A percentile compares a stretch with the other conserved stretches of the same genome.
Evolutionary conservation across 2,888 invertebrate species (phyloP).

Genomic region (Eumerus sabulonum): DNA sequence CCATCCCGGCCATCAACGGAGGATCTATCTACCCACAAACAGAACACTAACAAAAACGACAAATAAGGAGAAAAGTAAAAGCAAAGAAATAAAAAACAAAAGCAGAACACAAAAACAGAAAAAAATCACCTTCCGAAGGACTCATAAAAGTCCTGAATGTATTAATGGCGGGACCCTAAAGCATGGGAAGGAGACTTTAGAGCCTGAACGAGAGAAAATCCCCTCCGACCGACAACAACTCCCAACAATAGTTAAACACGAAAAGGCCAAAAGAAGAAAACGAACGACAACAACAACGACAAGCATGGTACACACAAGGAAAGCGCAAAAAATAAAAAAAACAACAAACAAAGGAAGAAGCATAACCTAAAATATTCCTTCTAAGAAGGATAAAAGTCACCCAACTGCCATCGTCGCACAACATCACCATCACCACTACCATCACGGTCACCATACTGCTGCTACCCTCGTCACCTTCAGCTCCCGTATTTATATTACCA

Average conservation of each 20-base stretch:
- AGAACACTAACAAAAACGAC: conserved; percentile 2
- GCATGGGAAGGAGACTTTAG: conserved; percentile 45
- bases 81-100: conserved; percentile 1
- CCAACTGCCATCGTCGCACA: conserved; percentile 33
- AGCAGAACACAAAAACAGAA: conserved; percentile 3
- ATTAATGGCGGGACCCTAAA: conserved; percentile 65
- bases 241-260: conserved; percentile 64
- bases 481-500: conserved; percentile 68
- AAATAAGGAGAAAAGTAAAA: conserved; percentile 5
- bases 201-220: not conserved
- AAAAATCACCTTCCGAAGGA: conserved; percentile 59
- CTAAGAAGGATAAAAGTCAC: conserved; percentile 67
- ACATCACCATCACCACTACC: too few species aligned
- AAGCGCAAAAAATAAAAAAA: conserved; percentile 22
- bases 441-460: too few species aligned
- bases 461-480: conserved; percentile 40
- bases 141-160: conserved; percentile 68
- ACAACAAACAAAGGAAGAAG: conserved; percentile 52
- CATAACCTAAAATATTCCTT: conserved; percentile 67
- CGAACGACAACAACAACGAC: too few species aligned
- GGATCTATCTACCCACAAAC: not conserved
- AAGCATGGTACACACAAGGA: conserved; percentile 19
- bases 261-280: conserved; percentile 46
- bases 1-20: too few species aligned
- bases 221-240: conserved; percentile 60